Base-by-base conservation (phyloP, 2,888 invertebrate species). In the Nysson spinosus region DNA sequence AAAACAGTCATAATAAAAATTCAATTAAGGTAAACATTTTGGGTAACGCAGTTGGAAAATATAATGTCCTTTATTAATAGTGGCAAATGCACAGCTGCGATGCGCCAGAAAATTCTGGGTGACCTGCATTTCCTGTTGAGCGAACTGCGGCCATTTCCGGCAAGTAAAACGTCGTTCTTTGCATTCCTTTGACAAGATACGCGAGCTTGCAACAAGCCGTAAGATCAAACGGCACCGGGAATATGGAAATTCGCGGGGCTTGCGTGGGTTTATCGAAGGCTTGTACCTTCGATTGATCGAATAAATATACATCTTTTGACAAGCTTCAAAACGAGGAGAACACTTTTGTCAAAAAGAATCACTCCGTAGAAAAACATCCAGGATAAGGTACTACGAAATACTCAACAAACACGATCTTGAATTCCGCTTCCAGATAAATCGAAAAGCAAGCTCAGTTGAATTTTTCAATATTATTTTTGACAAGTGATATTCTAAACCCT, bases 181-280 rank as follows among this genome's bases (percentile, higher is more conserved):
- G 40, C 56, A 14, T 35, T 28, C 17, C 56, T 49, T 49, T 57
- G 42, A 50, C 35, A 42, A 49, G 42, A 26, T 40, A 35, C 26
- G 14, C 42, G 32, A 16, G n/a, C 30, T 12, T 42, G 9, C 14
- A 17, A 12, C 12, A 12, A 42, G 26, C 26, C 14, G 19, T 19
- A 32, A 39, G 34, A 40, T 34, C 35, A 28, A 34, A 49, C 26
- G 20, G 14, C 6, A 4, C 11, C 22, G 49, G 35, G 19, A 42
- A 35, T 42, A 49, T 30, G 50, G 19, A 57, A 57, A 57, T 57
- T 43, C 34, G 34, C 50, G 1, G 12, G 11, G 20, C 11, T 14
- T 9, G 11, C 35, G 19, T 34, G 12, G 7, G 22, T 24, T 30
- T 42, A 17, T 5, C 6, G 5, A n/a, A n/a, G n/a, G n/a, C n/a